Evolutionary conservation across 30 jellyfish, hydroid and myxozoan genomes (phyloP), one percentile per base, ranked within the genome.

Genomic region (Sanderia malayensis): DNA sequence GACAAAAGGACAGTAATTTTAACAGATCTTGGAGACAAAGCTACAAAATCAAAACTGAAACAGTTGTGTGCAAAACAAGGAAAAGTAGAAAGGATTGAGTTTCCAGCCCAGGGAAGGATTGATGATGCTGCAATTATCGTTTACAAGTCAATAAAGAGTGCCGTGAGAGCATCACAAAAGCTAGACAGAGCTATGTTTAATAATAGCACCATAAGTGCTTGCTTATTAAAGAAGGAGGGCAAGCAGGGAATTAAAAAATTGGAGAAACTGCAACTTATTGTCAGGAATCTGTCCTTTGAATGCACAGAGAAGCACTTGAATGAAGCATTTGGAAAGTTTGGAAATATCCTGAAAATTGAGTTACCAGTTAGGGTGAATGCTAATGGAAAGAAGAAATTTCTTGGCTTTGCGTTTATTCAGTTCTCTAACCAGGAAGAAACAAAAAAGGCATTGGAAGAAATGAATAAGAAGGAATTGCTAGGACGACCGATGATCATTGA

Each of bases 401-500:
- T 68, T 22, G 99, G 99, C 13, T 93, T 95, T 74, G 96, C 86
- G 3, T 93, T 93, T 81, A 75, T 93, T 11, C 95, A 85, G 78
- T 93, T 79, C 58, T 44, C 64, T n/a, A 80, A 60, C 24, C 74
- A 31, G 15, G 71, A 57, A 25, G 81, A 77, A 22, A 96, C 96
- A 21, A 75, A 80, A 57, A 26, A 80, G 0, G 99, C 99, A 1
- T 19, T 93, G 61, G 83, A 81, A 10, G 85, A 45, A 19, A 46
- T 93, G 80, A 93, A 93, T 82, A 70, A 81, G 67, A 74, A 37
- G 28, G 72, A 55, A 25, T 31, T 93, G 30, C 73, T 61, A 18
- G 95, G 95, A 29, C 67, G 99, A 53, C 84, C 95, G n/a, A 94
- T 93, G 46, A 67, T 93, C 21, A 80, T 93, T 53, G 99, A 93